Evolutionary conservation across 2,113 vertebrate species (phyloP), one percentile per base, ranked within the genome.

Genomic region (Octodon degus): DNA sequence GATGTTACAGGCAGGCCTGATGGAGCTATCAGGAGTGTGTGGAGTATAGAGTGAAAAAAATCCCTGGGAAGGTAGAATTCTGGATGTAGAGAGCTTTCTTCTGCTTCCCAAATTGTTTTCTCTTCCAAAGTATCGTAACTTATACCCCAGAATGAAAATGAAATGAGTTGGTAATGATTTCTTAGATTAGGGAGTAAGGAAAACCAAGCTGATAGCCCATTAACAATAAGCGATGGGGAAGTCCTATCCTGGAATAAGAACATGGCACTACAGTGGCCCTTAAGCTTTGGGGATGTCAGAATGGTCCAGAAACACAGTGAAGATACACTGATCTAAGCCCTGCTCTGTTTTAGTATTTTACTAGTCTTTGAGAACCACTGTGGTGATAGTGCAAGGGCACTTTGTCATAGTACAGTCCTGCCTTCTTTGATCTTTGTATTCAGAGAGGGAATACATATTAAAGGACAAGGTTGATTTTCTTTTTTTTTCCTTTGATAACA

Each of bases 371-470:
- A 95, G 89, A 96, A 62, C 58, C 74, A 40, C 74, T 77, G 11
- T 40, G 10, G 70, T 60, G 25, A 43, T 80, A 65, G 8, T 90
- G 30, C 50, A 1, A 22, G 86, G 76, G 16, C 63, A 47, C 92
- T 86, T 90, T 55, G 55, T 85, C 83, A 85, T 47, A 80, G 12
- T 86, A 50, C 68, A 91, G 62, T 72, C 79, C 62, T 93, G 40
- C 50, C 53, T 94, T 81, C 95, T 96, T 32, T 76, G 37, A 50
- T 65, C 25, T 89, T 90, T 68, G 9, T 83, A 40, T 88, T 97
- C 63, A 76, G 72, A 95, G 83, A 92, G 37, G 58, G 19, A 94
- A 50, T 43, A 60, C 30, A n/a, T 50, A 53, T 84, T 95, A 76
- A 82, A 91, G 84, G 47, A 47, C 62, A 86, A 89, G 72, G 81